These are phyloP conservation scores for Leptinotarsa lineolata DNA, from an alignment of 1,140 invertebrate species.

Conservation along the genomic window DNA sequence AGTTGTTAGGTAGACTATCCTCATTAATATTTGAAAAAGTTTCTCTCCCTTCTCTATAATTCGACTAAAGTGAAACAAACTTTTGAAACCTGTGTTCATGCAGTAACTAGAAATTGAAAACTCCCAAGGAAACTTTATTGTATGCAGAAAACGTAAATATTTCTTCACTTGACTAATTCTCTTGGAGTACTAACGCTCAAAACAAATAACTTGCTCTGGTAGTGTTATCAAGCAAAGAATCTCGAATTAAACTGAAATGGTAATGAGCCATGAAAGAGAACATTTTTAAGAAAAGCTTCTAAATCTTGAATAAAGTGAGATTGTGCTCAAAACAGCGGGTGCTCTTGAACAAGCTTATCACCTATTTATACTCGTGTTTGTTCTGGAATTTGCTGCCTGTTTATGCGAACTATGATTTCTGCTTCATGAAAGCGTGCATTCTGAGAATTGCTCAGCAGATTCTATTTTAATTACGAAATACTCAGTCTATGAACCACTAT, in stretches of 20 bases:
- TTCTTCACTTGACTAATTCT: too few relatives aligned
- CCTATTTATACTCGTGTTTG: slow-evolving; percentile 41
- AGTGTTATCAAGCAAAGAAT: neutral
- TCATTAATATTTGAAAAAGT: too few relatives aligned
- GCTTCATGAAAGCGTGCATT: neutral
- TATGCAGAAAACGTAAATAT: too few relatives aligned
- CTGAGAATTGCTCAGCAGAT: neutral
- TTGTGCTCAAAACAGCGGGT: slow-evolving; percentile 44
- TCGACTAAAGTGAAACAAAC: too few relatives aligned
- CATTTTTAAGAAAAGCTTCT: slow-evolving; percentile 37
- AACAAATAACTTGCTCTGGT: neutral
- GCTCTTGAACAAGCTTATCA: slow-evolving; percentile 41
- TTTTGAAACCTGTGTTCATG: too few relatives aligned
- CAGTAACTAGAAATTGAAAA: too few relatives aligned
- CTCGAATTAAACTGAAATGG: slow-evolving; percentile 27
- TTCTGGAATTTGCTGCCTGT: slow-evolving; percentile 34
- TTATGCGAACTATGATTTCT: slow-evolving; percentile 17
- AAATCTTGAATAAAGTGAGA: slow-evolving; percentile 41
- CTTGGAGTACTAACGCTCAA: too few relatives aligned
- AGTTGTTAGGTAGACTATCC: too few relatives aligned
- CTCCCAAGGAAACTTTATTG: too few relatives aligned
- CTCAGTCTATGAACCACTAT: too few relatives aligned
- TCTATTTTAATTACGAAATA: neutral
- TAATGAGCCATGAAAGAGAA: slow-evolving; percentile 35
- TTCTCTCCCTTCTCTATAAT: too few relatives aligned